These are phyloP conservation scores for Vanacampus margaritifer DNA, from an alignment of 2,113 vertebrate species.

Conservation along the genomic window DNA sequence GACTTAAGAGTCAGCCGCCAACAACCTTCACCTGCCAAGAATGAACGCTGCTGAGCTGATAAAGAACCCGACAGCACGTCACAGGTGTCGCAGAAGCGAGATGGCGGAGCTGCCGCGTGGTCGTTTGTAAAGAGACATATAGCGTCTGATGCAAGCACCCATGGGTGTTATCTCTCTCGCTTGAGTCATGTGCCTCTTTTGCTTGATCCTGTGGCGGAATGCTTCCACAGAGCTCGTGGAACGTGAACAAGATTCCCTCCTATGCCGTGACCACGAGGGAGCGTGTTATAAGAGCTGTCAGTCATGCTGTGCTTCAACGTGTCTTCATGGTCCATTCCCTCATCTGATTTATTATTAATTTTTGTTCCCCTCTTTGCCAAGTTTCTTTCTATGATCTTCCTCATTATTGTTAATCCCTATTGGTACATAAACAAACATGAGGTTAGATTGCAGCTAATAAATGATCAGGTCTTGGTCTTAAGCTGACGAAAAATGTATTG, in stretches of 20 bases:
- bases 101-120: not conserved
- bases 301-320: slow-evolving; percentile 7
- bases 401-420: not conserved
- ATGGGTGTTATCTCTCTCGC: not conserved
- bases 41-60: not conserved
- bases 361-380: slow-evolving; percentile 4
- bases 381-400: slow-evolving; percentile 18
- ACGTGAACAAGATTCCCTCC: not conserved
- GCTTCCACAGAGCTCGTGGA: slow-evolving; percentile 1
- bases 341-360: slow-evolving; percentile 16
- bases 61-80: not conserved
- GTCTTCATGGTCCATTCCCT: slow-evolving; percentile 2
- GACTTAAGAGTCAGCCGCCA: too few species aligned
- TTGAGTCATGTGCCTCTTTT: not conserved
- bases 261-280: slow-evolving; percentile 3
- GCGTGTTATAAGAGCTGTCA: slow-evolving; percentile 23
- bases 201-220: not conserved
- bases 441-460: not conserved
- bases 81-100: not conserved
- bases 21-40: not conserved
- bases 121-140: not conserved
- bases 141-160: not conserved
- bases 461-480: not conserved
- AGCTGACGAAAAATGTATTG: not conserved
- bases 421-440: not conserved